Percentiles rank a stretch among this genome's conserved stretches.
Conservation (phyloP, 2,888 invertebrate species). For the Scaptodrosophila latifasciaeformis region DNA sequence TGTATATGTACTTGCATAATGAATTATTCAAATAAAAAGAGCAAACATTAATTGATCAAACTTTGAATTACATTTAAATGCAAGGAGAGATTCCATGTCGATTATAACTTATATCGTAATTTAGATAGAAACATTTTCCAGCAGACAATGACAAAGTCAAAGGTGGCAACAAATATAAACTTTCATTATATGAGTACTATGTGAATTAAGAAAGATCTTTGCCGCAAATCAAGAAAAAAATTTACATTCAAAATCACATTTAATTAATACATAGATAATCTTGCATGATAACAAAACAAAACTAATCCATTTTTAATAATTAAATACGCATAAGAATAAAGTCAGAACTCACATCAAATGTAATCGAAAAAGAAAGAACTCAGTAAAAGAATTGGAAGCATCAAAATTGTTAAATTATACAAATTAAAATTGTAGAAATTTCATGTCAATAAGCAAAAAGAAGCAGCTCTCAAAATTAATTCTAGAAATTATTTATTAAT, state of each 20-base stretch:
- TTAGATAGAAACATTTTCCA: constrained; percentile 65
- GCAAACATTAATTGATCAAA: constrained; percentile 31
- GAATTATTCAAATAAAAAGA: background rate
- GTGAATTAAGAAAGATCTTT: constrained; percentile 16
- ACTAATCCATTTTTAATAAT: constrained; percentile 53
- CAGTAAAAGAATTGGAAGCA: constrained; percentile 13
- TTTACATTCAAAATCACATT: constrained; percentile 2
- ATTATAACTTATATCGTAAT: constrained; percentile 46
- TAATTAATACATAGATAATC: constrained; percentile 28
- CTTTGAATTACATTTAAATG: constrained; percentile 19
- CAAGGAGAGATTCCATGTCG: constrained; percentile 50
- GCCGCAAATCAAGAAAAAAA: background rate
- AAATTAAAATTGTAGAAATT: constrained; percentile 39
- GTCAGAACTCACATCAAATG: no score
- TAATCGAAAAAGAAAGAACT: constrained; percentile 17
- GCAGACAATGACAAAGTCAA: constrained; percentile 25
- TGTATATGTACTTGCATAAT: constrained; percentile 4
- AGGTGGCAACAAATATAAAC: constrained; percentile 12
- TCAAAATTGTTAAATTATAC: constrained; percentile 43
- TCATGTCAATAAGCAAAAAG: constrained; percentile 52
- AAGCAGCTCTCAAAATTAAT: constrained; percentile 34
- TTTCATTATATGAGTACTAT: constrained; percentile 43
- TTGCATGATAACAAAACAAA: constrained; percentile 34
- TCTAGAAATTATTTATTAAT: constrained; percentile 57
- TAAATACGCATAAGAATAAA: constrained; percentile 17